Conservation (phyloP, 2,797 vertebrate genomes). For the Etheostoma perlongum region DNA sequence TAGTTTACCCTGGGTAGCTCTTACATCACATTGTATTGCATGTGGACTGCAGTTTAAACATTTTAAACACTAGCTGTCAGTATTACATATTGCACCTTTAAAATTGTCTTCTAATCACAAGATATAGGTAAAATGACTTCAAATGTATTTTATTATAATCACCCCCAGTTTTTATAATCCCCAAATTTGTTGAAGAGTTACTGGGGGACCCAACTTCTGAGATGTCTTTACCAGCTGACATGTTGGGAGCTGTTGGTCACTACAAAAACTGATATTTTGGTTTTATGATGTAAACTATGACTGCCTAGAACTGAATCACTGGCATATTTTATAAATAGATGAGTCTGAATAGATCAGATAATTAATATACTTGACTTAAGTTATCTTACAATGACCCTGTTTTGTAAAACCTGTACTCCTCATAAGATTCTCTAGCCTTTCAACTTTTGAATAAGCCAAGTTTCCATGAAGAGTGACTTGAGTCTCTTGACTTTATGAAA, state of each 20-base stretch:
- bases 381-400: not conserved
- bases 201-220: not conserved
- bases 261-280: not conserved
- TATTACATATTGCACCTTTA: too few relatives aligned
- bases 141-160: not conserved
- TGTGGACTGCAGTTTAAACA: too few relatives aligned
- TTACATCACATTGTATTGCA: too few relatives aligned
- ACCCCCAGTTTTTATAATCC: not conserved
- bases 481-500: slow-evolving; percentile 53
- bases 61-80: too few relatives aligned
- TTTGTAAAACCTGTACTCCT: slow-evolving; percentile 31
- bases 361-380: not conserved
- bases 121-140: not conserved
- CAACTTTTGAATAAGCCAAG: slow-evolving; percentile 41
- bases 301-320: slow-evolving; percentile 13
- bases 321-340: slow-evolving; percentile 16
- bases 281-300: slow-evolving; percentile 13
- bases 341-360: slow-evolving; percentile 19
- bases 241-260: not conserved
- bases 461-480: slow-evolving; percentile 53
- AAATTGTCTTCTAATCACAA: not conserved
- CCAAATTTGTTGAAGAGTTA: not conserved
- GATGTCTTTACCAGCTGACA: not conserved
- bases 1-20: too few relatives aligned
- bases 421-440: slow-evolving; percentile 33